Evolutionary conservation across 2,888 invertebrate species (phyloP), one percentile per base, ranked within the genome.

Genomic region (Galerucella calmariensis): DNA sequence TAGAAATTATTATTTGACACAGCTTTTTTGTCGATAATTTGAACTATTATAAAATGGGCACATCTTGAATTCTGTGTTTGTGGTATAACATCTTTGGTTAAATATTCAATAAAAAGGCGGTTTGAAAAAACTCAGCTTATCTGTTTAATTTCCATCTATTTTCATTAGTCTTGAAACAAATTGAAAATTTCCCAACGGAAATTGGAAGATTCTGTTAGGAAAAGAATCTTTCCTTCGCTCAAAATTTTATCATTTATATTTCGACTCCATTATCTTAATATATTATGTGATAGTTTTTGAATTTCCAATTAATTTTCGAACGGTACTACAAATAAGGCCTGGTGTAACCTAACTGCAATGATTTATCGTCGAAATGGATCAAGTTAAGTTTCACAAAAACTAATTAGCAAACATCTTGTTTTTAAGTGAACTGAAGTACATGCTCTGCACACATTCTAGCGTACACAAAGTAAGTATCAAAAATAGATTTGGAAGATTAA

Each of bases 281-380:
- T 53, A 53, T 16, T 53, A 56, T 56, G 56, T 56, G 56, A 56
- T 56, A 53, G 16, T 56, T 56, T 56, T 10, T 20, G 9, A 4
- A 56, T 20, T 8, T 56, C 10, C 10, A 0, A 53, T 6, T 53
- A 2, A 6, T 51, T 14, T 56, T 35, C 6, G n/a, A 56, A 56
- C 56, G 56, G 56, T 16, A 56, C 56, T 56, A 56, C 9, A 16
- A 56, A 20, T 56, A 56, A n/a, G 56, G 20, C 56, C 56, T 56
- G 56, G 16, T 20, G 16, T 56, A 56, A 56, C 9, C 10, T 16
- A 20, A 56, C 20, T 20, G 56, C 56, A 56, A 56, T 56, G 20
- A 56, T 16, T 6, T 10, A 12, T 10, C 10, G 20, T 16, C 2
- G 16, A 56, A 56, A 56, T 20, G 20, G 56, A 51, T 51, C 20